Evolutionary conservation across 2,888 invertebrate genomes (phyloP), one percentile per base, ranked within the genome.

Genomic region (Argyresthia goedartella): DNA sequence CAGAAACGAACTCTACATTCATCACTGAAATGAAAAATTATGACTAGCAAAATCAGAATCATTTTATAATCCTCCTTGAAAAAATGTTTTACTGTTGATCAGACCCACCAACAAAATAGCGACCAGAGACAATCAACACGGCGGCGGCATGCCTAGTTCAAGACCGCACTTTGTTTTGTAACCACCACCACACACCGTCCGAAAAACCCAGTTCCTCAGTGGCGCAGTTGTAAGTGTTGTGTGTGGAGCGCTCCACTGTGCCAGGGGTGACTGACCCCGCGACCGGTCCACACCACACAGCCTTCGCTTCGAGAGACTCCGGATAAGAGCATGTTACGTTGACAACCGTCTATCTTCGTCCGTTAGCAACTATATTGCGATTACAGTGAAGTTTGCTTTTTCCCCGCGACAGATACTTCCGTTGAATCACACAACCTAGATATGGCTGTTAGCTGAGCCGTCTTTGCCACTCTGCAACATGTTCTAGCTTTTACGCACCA

Each of bases 151-250:
- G 14, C 7, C 14, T 14, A 43, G 43, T 16, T 39, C 39, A 10
- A 39, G 16, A 16, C 14, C 16, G 15, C 14, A 14, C 16, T 14
- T 44, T 43, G 8, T 10, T 44, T 9, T 10, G 44, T 11, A 15
- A 33, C 10, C 48, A 36, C 36, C n/a, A n/a, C n/a, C n/a, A n/a
- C n/a, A n/a, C n/a, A n/a, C n/a, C 4, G 48, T 43, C 44, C 50
- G 50, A 44, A 50, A 50, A 50, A 50, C 50, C 44, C 14, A 44
- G 44, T 50, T 50, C 34, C 44, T 44, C 49, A 49, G 16, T 16
- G 34, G 34, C 34, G 50, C 34, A 11, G 25, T 42, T 14, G 41
- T 39, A 50, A 48, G 10, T 14, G n/a, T 25, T 14, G 49, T 49
- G 15, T 42, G 16, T 50, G 42, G 42, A 50, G 42, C 42, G 36